Evolutionary conservation across 2,888 invertebrate species (phyloP), one percentile per base, ranked within the genome.

Genomic region (Xestia sexstrigata): DNA sequence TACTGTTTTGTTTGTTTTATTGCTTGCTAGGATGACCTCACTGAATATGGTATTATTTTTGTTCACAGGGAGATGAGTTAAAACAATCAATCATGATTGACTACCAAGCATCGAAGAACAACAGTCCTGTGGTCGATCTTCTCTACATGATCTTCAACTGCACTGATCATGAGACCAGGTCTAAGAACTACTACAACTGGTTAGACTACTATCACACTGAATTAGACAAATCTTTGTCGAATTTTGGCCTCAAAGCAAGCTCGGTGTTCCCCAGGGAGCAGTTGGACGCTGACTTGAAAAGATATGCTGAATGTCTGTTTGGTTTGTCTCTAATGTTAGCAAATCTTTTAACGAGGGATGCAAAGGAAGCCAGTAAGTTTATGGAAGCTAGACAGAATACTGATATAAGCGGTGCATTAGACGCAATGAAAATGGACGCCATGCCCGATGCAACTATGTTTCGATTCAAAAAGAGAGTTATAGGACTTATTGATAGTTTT

Each of bases 81-180:
- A 67, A 30, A 30, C 60, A 67, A 60, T 77, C 78, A 52, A 78
- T 77, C 9, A 67, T 77, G 76, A 67, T 77, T 23, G 78, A 78
- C 78, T 77, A 78, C 42, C 76, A 77, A 77, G 60, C 20, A 7
- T 88, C 90, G 0, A 90, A 65, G 26, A 87, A 86, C 66, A 79
- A 75, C 0, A 92, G 82, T 60, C 93, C 93, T 9, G 91, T 80
- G 0, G 73, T 74, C 2, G 93, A 93, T 52, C 45, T 93, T 0
- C 82, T 91, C 17, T 92, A 91, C 82, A 85, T 81, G 82, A 86
- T 88, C 52, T 82, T 87, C 35, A 92, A 90, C 76, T 91, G 92
- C 68, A 92, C 93, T 0, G 88, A 92, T 66, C 81, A 93, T 39
- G 86, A 87, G 11, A 86, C 86, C 4, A 89, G 93, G 42, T 65